Percentiles rank a stretch among this genome's conserved stretches.
These are phyloP conservation scores for Bombus balteatus DNA, from an alignment of 1,140 invertebrate genomes.

Conservation along the genomic window DNA sequence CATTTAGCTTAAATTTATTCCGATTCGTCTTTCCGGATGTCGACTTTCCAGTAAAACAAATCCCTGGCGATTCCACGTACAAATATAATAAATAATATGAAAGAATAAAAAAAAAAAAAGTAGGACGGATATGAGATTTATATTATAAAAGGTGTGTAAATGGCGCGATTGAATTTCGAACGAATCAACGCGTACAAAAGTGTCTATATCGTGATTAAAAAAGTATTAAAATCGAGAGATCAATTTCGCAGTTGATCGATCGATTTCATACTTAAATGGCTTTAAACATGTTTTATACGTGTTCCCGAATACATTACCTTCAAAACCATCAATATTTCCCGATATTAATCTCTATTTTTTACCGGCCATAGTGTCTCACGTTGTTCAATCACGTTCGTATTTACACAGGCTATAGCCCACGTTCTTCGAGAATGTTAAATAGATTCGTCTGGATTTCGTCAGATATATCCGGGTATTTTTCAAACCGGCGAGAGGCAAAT, in stretches of 20 bases:
- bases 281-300: too few relatives aligned
- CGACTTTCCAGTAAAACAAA: not conserved
- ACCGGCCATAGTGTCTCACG: not conserved
- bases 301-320: too few relatives aligned
- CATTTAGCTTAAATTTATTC: not conserved
- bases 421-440: not conserved
- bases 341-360: not conserved
- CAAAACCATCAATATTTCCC: too few relatives aligned
- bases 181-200: not conserved
- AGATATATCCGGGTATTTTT: not conserved
- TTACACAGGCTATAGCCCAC: not conserved
- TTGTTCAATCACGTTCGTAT: not conserved
- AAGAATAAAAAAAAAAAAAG: fast-evolving
- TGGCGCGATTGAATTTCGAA: not conserved
- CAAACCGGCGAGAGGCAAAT: not conserved
- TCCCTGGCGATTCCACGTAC: too few relatives aligned
- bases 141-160: not conserved
- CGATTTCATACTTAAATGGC: too few relatives aligned
- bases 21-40: not conserved
- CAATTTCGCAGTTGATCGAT: not conserved
- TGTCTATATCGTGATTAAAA: too few relatives aligned
- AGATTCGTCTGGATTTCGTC: not conserved
- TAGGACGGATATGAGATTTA: too few relatives aligned
- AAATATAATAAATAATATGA: too few relatives aligned
- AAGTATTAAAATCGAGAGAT: not conserved